Evolutionary conservation across 1,140 invertebrate genomes (phyloP).

Genomic region (Galleria mellonella): DNA sequence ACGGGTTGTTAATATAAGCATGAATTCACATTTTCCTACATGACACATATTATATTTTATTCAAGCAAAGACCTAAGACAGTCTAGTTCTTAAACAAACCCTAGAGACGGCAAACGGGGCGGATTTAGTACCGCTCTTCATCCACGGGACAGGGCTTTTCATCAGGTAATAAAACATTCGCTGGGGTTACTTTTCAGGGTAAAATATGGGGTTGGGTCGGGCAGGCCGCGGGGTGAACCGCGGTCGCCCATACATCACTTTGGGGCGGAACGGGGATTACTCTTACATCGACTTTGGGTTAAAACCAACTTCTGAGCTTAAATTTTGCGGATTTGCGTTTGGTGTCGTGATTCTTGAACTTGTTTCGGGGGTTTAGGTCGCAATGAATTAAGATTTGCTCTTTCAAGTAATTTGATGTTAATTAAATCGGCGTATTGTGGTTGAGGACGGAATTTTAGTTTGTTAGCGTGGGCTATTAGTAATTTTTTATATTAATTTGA

Average conservation of each 20-base stretch:
- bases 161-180: conserved; percentile 2
- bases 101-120: too few relatives aligned
- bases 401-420: too few relatives aligned
- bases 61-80: too few relatives aligned
- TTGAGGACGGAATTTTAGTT: background rate
- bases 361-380: too few relatives aligned
- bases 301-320: conserved; percentile 1
- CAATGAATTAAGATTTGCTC: too few relatives aligned
- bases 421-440: background rate
- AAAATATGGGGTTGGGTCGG: background rate
- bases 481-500: too few relatives aligned
- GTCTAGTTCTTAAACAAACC: too few relatives aligned
- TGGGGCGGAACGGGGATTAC: background rate
- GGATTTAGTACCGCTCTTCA: background rate
- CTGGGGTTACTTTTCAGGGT: background rate
- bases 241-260: background rate
- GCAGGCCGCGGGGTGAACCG: background rate
- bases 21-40: too few relatives aligned
- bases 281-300: conserved; percentile 2
- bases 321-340: background rate
- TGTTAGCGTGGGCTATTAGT: too few relatives aligned
- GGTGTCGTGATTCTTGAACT: too few relatives aligned
- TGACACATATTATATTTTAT: too few relatives aligned
- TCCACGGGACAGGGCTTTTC: background rate
- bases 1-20: too few relatives aligned